Conservation (phyloP, 2,888 invertebrate genomes). For the Lasius fuliginosus region DNA sequence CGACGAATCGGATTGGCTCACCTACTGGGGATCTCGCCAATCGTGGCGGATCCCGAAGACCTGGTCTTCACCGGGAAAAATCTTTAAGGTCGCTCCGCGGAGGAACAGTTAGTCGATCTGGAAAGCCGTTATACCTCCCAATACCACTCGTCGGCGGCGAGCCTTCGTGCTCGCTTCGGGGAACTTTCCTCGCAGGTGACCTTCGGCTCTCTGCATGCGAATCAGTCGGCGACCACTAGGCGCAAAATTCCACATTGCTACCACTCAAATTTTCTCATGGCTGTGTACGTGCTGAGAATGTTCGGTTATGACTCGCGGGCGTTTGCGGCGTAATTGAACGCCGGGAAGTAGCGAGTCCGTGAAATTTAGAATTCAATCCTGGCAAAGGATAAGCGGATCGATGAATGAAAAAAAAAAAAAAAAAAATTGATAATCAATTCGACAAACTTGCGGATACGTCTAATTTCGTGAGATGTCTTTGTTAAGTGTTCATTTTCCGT, state of each 20-base stretch:
- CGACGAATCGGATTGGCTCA: slow-evolving; percentile 50
- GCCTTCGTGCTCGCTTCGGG: slow-evolving; percentile 47
- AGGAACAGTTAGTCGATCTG: slow-evolving; percentile 67
- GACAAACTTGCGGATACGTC: neutral
- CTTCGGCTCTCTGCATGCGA: slow-evolving; percentile 49
- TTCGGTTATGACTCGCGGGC: slow-evolving; percentile 31
- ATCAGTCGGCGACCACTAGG: slow-evolving; percentile 40
- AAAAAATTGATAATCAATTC: neutral
- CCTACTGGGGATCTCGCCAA: slow-evolving; percentile 54
- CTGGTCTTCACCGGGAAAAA: slow-evolving; percentile 63
- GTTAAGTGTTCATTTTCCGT: neutral
- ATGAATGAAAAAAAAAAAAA: no score
- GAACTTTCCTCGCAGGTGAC: slow-evolving; percentile 52
- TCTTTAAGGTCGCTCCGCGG: slow-evolving; percentile 61
- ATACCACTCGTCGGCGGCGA: slow-evolving; percentile 51
- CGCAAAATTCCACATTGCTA: slow-evolving; percentile 49
- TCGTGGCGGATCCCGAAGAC: slow-evolving; percentile 49
- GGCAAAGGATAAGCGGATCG: neutral
- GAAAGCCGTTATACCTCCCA: slow-evolving; percentile 60
- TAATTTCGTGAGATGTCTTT: neutral
- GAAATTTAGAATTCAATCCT: neutral
- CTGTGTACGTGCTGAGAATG: slow-evolving; percentile 23
- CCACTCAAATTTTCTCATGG: slow-evolving; percentile 43
- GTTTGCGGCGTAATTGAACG: neutral
- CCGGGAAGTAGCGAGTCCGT: neutral